phyloP scores from a whole-genome alignment of 1,140 invertebrate genomes.

The Octopus sinensis region DNA sequence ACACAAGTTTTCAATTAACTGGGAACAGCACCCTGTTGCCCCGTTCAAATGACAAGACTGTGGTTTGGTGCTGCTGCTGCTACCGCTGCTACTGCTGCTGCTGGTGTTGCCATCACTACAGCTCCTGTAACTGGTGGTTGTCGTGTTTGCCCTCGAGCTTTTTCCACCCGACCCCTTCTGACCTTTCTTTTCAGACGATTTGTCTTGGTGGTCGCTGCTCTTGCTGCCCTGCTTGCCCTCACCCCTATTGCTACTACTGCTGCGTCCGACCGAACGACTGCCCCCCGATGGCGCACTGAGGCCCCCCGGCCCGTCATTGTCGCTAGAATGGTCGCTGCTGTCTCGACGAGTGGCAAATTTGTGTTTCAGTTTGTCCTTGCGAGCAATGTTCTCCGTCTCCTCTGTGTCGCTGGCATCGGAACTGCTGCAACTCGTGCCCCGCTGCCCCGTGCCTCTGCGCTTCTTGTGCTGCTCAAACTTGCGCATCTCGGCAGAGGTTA shows the following conservation, averaged over 20 bases:
- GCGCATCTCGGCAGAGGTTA: slow-evolving; percentile 56
- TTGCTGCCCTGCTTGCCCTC: slow-evolving; percentile 14
- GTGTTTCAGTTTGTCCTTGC: slow-evolving; percentile 69
- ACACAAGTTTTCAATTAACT: not conserved
- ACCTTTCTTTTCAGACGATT: slow-evolving; percentile 15
- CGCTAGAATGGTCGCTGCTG: slow-evolving; percentile 57
- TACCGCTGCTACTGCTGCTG: slow-evolving; percentile 5
- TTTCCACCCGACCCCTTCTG: slow-evolving; percentile 6
- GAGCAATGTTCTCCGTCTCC: slow-evolving; percentile 79
- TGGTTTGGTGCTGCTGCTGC: not conserved
- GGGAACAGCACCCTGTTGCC: not conserved
- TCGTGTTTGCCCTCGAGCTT: slow-evolving; percentile 12
- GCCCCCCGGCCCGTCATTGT: slow-evolving; percentile 48
- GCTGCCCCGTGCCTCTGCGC: slow-evolving; percentile 71
- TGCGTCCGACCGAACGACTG: slow-evolving; percentile 25
- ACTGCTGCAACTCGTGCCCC: slow-evolving; percentile 82
- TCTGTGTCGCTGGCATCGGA: slow-evolving; percentile 84
- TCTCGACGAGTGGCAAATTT: slow-evolving; percentile 52
- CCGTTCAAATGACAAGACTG: not conserved
- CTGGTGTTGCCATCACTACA: slow-evolving; percentile 18
- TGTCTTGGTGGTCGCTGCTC: not conserved
- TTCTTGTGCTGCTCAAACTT: slow-evolving; percentile 64
- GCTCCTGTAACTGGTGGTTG: slow-evolving; percentile 16
- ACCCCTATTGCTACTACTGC: slow-evolving; percentile 17
- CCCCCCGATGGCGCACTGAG: slow-evolving; percentile 35